Evolutionary conservation across 2,113 vertebrate genomes (phyloP), one percentile per base, ranked within the genome.

Genomic region (Corapipo altera): DNA sequence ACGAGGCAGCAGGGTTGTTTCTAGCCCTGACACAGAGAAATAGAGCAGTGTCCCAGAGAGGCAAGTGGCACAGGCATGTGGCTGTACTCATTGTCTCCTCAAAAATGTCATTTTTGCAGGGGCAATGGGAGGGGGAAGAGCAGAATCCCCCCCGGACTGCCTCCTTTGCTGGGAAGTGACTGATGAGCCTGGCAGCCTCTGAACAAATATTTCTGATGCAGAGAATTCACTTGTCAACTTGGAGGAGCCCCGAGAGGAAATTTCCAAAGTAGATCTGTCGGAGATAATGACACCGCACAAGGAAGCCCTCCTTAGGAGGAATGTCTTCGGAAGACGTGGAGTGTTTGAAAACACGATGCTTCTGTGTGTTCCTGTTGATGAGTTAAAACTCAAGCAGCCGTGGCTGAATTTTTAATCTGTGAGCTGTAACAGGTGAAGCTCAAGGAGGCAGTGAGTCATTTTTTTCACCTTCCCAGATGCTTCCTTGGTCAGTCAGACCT

Each of bases 171-270:
- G 55, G 52, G 72, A 96, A 86, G 67, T 86, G 79, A 96, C 85
- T 93, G 95, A 96, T 84, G 82, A 93, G 95, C 88, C 85, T 95
- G 95, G 93, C 90, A 97, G 92, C 67, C 91, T 93, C 88, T 90
- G 95, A 97, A 96, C 90, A 96, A 92, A 95, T 95, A 97, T 95
- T 97, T 96, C 93, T 70, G 76, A 96, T 77, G 82, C 79, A 71
- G 48, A 93, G 75, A 91, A 91, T 77, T 95, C 94, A 72, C 90
- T 93, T 97, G 93, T 93, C 93, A 95, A 69, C 28, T 69, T 67
- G 69, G 71, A 95, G 79, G 72, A 89, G 94, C 82, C 93, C 59
- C 30, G 24, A 58, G 95, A 96, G 93, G 85, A 95, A 96, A 94
- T 93, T 93, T 96, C 94, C 92, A 90, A 93, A 77, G 94, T 82